Evolutionary conservation across 2,797 vertebrate genomes (phyloP), one percentile per base, ranked within the genome.

Genomic region (Xenentodon cancila): DNA sequence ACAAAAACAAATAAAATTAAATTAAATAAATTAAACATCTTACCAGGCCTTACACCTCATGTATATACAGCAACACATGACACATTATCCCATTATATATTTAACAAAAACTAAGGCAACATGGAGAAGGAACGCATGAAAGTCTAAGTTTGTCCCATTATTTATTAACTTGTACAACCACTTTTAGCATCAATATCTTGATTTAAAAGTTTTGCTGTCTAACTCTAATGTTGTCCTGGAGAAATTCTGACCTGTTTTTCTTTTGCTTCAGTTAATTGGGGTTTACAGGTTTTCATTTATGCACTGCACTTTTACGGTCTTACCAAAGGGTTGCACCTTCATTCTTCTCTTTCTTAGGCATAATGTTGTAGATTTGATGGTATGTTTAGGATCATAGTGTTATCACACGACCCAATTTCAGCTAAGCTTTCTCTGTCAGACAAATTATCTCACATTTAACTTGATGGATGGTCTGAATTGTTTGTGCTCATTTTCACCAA

Each of bases 391-490:
- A 47, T 47, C 45, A 21, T 20, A 19, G 45, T 20, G 9, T n/a
- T 47, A 11, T 46, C 19, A n/a, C 8, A 46, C 11, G 19, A 20
- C 45, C 45, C 45, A 47, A n/a, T 47, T 21, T 47, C 45, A 20
- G 19, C 9, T 19, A 47, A 13, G 18, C 19, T 47, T 20, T 20
- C 4, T 3, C 45, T 12, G 19, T 47, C 19, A 47, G 45, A 47
- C 17, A 37, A 13, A 37, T 37, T 3, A 37, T 37, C 34, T 21
- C 19, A 47, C 34, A 82, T 84, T 86, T 83, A 47, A 57, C 34
- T 37, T 30, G 30, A 30, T 30, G 30, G 30, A 1, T 30, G 30
- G 30, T 6, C 30, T 30, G 30, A 30, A 30, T 3, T 30, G 30
- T 30, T 30, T 30, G 5, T 30, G 30, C 30, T 30, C 30, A 30